These are phyloP conservation scores for Catamblyrhynchus diadema DNA, from an alignment of 2,797 vertebrate genomes.

Conservation along the genomic window DNA sequence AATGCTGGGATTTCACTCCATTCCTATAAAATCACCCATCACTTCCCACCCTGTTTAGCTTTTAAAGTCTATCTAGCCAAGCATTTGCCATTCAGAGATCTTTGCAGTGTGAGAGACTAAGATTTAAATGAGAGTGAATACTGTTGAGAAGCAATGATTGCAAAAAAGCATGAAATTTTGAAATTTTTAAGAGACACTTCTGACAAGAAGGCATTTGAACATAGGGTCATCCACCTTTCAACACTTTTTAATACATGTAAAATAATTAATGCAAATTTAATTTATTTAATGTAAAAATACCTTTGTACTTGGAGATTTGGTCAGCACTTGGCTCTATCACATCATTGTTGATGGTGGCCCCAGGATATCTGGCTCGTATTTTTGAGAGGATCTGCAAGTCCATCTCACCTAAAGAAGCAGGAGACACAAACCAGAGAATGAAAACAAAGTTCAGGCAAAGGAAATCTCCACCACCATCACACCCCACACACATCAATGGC, in stretches of 20 bases:
- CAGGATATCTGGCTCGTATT: slow-evolving; percentile 81
- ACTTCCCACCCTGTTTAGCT: not conserved
- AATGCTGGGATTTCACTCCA: not conserved
- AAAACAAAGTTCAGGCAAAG: not conserved
- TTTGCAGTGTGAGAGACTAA: not conserved
- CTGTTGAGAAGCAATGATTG: not conserved
- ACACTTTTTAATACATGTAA: not conserved
- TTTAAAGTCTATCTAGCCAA: not conserved
- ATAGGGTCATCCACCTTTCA: not conserved
- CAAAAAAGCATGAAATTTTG: not conserved
- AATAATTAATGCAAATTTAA: not conserved
- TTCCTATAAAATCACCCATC: not conserved
- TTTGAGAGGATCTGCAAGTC: slow-evolving; percentile 88
- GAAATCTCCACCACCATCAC: not conserved
- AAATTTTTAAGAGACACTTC: not conserved
- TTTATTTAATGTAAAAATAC: slow-evolving; percentile 67
- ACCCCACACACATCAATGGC: too few relatives aligned
- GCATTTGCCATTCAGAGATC: not conserved
- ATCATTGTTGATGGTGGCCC: slow-evolving; percentile 80
- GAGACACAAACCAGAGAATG: not conserved
- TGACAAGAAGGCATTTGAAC: not conserved
- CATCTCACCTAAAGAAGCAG: slow-evolving; percentile 82
- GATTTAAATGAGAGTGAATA: not conserved
- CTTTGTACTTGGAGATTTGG: slow-evolving; percentile 89
- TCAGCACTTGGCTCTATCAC: slow-evolving; percentile 88